Conservation (phyloP, 1,140 invertebrate species). For the Gonatopus flavifemur region DNA sequence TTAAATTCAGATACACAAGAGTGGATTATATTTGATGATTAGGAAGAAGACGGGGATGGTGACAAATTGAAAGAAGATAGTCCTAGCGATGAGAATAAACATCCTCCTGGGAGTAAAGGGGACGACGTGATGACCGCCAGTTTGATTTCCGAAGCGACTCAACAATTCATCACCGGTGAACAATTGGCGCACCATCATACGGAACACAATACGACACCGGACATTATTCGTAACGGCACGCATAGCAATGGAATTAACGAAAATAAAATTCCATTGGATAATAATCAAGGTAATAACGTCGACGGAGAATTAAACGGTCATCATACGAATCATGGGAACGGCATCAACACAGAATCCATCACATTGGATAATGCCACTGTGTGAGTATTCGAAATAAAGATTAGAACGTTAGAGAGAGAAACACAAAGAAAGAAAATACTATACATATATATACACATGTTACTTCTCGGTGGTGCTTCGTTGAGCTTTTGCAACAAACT, state of each 20-base stretch:
- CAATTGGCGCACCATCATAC: slow-evolving; percentile 43
- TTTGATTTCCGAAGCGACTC: slow-evolving; percentile 53
- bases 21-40: neutral
- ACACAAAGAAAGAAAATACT: neutral
- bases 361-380: slow-evolving; percentile 56
- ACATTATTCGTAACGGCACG: slow-evolving; percentile 51
- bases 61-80: slow-evolving; percentile 55
- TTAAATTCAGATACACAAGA: neutral
- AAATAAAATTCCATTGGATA: slow-evolving; percentile 50
- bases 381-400: slow-evolving; percentile 49
- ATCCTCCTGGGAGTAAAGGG: slow-evolving; percentile 37
- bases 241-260: slow-evolving; percentile 54
- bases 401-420: neutral
- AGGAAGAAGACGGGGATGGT: slow-evolving; percentile 48
- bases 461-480: no score
- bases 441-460: neutral
- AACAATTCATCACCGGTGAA: slow-evolving; percentile 51
- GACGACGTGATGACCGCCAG: slow-evolving; percentile 54
- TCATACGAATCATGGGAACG: slow-evolving; percentile 50
- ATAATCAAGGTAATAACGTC: slow-evolving; percentile 49
- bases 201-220: slow-evolving; percentile 35
- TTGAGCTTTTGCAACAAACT: no score
- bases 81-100: slow-evolving; percentile 47
- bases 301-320: slow-evolving; percentile 54
- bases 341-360: slow-evolving; percentile 52